Percentiles rank a stretch among this genome's conserved stretches.
These are phyloP conservation scores for Hormiphora californensis DNA, from an alignment of 37 sponge, comb jelly and placozoan species.

Conservation along the genomic window DNA sequence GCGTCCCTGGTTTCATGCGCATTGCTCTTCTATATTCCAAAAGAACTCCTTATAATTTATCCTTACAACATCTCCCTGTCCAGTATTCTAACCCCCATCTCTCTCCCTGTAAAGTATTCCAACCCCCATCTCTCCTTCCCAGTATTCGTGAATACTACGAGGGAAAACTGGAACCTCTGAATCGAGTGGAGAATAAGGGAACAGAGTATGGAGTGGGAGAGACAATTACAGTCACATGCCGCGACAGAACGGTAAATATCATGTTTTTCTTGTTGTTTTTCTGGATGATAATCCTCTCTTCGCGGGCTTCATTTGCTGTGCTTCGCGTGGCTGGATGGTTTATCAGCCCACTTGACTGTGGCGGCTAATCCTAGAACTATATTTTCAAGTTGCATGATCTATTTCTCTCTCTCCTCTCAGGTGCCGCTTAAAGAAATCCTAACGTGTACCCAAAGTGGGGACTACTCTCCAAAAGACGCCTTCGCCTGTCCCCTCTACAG, in stretches of 20 bases:
- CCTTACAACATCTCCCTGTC: too few species aligned
- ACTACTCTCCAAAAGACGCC: neutral
- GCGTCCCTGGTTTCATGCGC: too few species aligned
- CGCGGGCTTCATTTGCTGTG: neutral
- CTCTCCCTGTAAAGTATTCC: too few species aligned
- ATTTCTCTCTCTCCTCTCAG: neutral
- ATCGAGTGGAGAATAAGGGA: neutral
- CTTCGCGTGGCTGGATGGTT: neutral
- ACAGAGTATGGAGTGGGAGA: slow-evolving; percentile 5
- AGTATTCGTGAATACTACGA: slow-evolving; percentile 15
- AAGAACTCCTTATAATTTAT: too few species aligned
- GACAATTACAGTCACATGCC: slow-evolving; percentile 11
- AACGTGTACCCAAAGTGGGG: neutral
- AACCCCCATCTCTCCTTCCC: too few species aligned
- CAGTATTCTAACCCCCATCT: too few species aligned
- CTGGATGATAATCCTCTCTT: too few species aligned
- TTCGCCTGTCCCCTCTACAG: slow-evolving; percentile 40
- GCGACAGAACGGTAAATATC: neutral
- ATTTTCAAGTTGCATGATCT: neutral
- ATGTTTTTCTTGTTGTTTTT: too few species aligned
- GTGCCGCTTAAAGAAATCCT: neutral
- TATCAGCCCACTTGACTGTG: neutral
- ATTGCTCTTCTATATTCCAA: too few species aligned
- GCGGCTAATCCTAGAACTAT: neutral
- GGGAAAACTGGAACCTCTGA: slow-evolving; percentile 6